Percentiles rank a stretch among this genome's conserved stretches.
These are phyloP conservation scores for Amblyopsis rosae DNA, from an alignment of 2,113 vertebrate genomes.

Conservation along the genomic window DNA sequence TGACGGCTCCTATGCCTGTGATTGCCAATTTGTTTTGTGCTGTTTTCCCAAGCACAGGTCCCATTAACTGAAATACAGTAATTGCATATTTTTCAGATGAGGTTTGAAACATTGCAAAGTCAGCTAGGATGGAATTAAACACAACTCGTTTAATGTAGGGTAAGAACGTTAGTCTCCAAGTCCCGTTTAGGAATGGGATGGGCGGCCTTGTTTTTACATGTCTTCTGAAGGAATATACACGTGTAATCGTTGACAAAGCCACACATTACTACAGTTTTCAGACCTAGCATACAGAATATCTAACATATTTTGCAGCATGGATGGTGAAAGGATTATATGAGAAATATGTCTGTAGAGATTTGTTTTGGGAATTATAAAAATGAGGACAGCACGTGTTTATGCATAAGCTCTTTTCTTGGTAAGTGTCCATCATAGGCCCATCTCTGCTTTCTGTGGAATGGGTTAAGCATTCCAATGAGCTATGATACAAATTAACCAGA, in stretches of 20 bases:
- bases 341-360: neutral
- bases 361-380: neutral
- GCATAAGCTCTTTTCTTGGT: neutral
- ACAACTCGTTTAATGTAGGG: no score
- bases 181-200: neutral
- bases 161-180: neutral
- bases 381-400: neutral
- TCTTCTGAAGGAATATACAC: neutral
- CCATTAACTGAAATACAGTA: no score
- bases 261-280: neutral
- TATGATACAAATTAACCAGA: slow-evolving; percentile 2
- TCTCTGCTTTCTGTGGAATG: slow-evolving; percentile 11
- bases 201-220: neutral
- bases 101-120: neutral
- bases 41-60: neutral
- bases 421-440: neutral
- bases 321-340: neutral
- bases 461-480: slow-evolving; percentile 17
- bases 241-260: neutral
- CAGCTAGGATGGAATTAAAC: slow-evolving; percentile 19
- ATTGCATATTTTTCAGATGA: no score
- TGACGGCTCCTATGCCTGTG: neutral
- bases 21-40: neutral
- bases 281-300: neutral
- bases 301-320: neutral